Evolutionary conservation across 2,797 vertebrate genomes (phyloP).

Genomic region (Manis crassicaudata): DNA sequence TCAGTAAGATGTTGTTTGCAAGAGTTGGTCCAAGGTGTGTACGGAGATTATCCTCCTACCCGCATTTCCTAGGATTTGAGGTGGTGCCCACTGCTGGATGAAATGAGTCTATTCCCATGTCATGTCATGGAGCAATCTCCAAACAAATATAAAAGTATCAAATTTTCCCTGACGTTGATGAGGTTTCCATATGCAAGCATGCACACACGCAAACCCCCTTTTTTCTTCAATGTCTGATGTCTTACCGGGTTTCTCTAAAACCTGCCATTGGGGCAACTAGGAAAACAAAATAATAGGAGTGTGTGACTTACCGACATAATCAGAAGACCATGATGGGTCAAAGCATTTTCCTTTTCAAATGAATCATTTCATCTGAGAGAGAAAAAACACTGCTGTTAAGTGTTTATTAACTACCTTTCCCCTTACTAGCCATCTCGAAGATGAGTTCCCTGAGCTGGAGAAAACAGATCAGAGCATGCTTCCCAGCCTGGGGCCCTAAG

Average conservation of each 20-base stretch:
- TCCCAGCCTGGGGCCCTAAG: constrained; percentile 3
- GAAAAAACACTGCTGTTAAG: neutral
- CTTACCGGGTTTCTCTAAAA: neutral
- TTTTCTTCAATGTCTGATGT: rapidly evolving
- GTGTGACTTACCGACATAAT: neutral
- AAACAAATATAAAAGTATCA: no score
- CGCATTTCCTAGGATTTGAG: neutral
- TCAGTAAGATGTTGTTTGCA: neutral
- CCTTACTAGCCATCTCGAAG: constrained; percentile 62
- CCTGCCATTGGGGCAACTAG: rapidly evolving
- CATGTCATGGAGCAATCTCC: no score
- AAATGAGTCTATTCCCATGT: neutral
- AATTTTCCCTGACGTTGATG: neutral
- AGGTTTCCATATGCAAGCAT: neutral
- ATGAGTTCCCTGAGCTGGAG: constrained; percentile 54
- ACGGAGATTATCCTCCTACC: neutral
- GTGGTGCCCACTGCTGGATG: no score
- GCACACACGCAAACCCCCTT: no score
- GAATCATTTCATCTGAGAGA: no score
- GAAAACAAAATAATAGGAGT: rapidly evolving
- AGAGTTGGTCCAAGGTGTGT: no score
- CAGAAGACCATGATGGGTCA: neutral
- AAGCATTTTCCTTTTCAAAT: neutral
- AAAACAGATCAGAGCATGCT: constrained; percentile 71
- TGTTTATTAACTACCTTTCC: constrained; percentile 43